Evolutionary conservation across 2,113 vertebrate species (phyloP).

Genomic region (Nothoprocta perdicaria): DNA sequence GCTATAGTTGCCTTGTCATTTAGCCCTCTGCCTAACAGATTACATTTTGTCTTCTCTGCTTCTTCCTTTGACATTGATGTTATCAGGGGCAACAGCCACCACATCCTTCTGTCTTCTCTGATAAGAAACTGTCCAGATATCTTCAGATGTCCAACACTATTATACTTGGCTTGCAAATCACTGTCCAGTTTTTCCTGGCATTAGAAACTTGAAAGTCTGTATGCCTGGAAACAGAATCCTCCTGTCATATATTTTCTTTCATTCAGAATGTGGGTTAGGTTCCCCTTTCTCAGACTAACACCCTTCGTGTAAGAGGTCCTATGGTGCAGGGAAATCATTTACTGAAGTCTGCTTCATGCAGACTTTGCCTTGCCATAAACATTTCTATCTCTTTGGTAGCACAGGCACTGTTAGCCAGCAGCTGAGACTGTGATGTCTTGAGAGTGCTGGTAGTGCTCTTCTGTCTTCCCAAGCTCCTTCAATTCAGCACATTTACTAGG

Average conservation of each 20-base stretch:
- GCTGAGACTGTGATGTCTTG: neutral
- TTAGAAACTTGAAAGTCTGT: neutral
- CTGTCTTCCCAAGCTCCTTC: neutral
- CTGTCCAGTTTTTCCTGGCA: neutral
- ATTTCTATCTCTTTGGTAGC: neutral
- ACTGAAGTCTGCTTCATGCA: neutral
- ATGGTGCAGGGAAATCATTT: neutral
- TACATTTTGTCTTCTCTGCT: neutral
- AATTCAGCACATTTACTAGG: neutral
- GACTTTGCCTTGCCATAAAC: neutral
- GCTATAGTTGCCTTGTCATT: neutral
- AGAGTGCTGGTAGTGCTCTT: neutral
- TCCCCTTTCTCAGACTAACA: neutral
- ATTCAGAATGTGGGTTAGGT: neutral
- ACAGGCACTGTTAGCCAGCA: neutral
- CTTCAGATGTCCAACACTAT: neutral
- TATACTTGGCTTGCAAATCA: neutral
- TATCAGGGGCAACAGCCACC: neutral
- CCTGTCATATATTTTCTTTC: neutral
- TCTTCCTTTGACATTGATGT: neutral
- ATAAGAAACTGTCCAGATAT: neutral
- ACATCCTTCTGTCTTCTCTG: neutral
- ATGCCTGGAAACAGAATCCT: neutral
- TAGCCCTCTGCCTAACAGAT: neutral
- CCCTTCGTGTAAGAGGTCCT: neutral